Percentiles rank a stretch among this genome's conserved stretches.
Conservation (phyloP, 2,113 vertebrate species). For the Chauna torquata region DNA sequence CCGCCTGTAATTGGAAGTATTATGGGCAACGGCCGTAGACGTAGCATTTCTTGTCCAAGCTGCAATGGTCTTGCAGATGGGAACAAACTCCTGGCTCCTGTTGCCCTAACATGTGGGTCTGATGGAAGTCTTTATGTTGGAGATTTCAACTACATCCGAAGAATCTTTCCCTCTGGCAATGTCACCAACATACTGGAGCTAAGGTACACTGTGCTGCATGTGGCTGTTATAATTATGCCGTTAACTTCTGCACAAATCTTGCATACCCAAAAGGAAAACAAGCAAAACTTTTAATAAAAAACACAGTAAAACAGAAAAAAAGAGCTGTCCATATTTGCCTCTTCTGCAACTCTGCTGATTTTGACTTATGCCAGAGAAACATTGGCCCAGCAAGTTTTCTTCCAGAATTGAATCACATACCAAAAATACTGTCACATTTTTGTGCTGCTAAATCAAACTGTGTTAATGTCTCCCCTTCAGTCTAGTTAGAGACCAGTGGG, state of each 20-base stretch:
- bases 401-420: not conserved
- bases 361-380: constrained; percentile 25
- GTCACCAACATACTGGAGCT: constrained; percentile 97
- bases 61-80: constrained; percentile 97
- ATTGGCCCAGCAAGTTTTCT: not conserved
- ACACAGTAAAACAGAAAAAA: not conserved
- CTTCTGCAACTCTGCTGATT: constrained; percentile 21
- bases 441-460: constrained; percentile 10
- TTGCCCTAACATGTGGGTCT: constrained; percentile 91
- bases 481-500: not conserved
- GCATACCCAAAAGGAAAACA: not conserved
- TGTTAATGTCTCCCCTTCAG: not conserved
- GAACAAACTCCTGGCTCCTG: constrained; percentile 95
- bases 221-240: not conserved
- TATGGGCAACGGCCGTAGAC: constrained; percentile 94
- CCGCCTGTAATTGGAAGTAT: constrained; percentile 94
- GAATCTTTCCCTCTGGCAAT: constrained; percentile 96
- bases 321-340: not conserved
- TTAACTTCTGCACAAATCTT: not conserved
- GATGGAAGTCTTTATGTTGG: constrained; percentile 97
- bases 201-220: constrained; percentile 78
- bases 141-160: constrained; percentile 97
- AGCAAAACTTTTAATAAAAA: not conserved
- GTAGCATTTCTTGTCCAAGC: constrained; percentile 97
- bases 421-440: constrained; percentile 3